These are phyloP conservation scores for Caenorhabditis macrosperma DNA, from an alignment of 2,888 invertebrate species.

Conservation along the genomic window DNA sequence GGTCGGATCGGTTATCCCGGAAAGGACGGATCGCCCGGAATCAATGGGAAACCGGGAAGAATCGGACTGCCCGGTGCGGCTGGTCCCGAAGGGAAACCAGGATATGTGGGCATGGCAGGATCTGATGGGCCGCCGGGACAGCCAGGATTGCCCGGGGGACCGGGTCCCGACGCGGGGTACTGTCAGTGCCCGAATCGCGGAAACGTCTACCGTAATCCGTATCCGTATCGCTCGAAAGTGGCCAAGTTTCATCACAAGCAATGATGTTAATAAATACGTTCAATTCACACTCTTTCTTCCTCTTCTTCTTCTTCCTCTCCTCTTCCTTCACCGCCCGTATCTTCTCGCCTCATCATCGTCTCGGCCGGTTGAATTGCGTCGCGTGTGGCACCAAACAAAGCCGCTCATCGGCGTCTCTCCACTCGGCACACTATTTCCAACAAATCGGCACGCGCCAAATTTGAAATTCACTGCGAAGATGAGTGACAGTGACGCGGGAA, in stretches of 20 bases:
- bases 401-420: slow-evolving; percentile 31
- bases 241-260: no score
- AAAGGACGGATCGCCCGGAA: slow-evolving; percentile 55
- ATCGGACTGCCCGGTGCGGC: slow-evolving; percentile 50
- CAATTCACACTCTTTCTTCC: background rate
- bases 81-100: slow-evolving; percentile 53
- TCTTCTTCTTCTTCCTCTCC: background rate
- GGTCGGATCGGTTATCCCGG: slow-evolving; percentile 58
- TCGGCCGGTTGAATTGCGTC: slow-evolving; percentile 1
- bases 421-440: slow-evolving; percentile 7
- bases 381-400: slow-evolving; percentile 47
- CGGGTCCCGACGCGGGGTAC: slow-evolving; percentile 63
- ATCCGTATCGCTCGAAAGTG: slow-evolving; percentile 44
- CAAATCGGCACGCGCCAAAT: slow-evolving; percentile 53
- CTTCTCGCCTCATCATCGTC: slow-evolving; percentile 8
- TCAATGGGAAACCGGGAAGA: slow-evolving; percentile 50
- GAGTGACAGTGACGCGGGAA: slow-evolving; percentile 47
- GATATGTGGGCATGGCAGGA: slow-evolving; percentile 53
- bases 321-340: background rate
- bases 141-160: slow-evolving; percentile 48
- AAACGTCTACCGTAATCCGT: slow-evolving; percentile 37
- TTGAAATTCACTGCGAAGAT: slow-evolving; percentile 43
- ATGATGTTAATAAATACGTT: slow-evolving; percentile 32
- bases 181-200: slow-evolving; percentile 60
- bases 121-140: slow-evolving; percentile 52